Evolutionary conservation across 2,888 invertebrate species (phyloP), one percentile per base, ranked within the genome.

Genomic region (Pollenia angustigena): DNA sequence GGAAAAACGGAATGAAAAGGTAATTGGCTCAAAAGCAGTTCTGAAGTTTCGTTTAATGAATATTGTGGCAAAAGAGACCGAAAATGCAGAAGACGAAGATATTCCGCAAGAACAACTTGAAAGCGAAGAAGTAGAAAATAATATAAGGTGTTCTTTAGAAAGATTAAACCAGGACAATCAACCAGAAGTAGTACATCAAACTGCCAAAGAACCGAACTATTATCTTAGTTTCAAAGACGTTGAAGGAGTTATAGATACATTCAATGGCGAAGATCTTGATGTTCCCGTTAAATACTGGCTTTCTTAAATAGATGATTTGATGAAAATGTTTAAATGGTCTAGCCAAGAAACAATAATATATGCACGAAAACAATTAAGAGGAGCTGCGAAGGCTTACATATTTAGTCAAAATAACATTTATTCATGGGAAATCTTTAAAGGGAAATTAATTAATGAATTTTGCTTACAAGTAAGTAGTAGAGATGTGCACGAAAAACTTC

Each of bases 141-240:
- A 6, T 11, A 12, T 9, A 46, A 46, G 46, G 12, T 46, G 46
- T 9, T 46, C 46, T 4, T 46, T 12, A 6, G 46, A 46, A 46
- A 11, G 46, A 11, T 4, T 32, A 32, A 12, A n/a, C n/a, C 54
- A 18, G 16, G 54, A 1, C 6, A 54, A 54, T 16, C 54, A 54
- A 18, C 16, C 18, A 54, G 54, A 16, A 60, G 18, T 16, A 12
- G 60, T 32, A 60, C 23, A 10, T 23, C 12, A 40, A 8, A 40
- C 32, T 12, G 10, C 60, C 6, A 40, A 12, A 60, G 60, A 11
- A 60, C 16, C 23, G 4, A 23, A 46, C 11, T 11, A 23, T 44
- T n/a, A 46, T 68, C 18, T 68, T 12, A 68, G 68, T 18, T 46
- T 68, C 46, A 50, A 50, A 18, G 50, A 46, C 12, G 14, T 60